A percentile compares a stretch with the other conserved stretches of the same genome.
These are phyloP conservation scores for Drosophila setosimentum DNA, from an alignment of 2,888 invertebrate genomes.

Conservation along the genomic window DNA sequence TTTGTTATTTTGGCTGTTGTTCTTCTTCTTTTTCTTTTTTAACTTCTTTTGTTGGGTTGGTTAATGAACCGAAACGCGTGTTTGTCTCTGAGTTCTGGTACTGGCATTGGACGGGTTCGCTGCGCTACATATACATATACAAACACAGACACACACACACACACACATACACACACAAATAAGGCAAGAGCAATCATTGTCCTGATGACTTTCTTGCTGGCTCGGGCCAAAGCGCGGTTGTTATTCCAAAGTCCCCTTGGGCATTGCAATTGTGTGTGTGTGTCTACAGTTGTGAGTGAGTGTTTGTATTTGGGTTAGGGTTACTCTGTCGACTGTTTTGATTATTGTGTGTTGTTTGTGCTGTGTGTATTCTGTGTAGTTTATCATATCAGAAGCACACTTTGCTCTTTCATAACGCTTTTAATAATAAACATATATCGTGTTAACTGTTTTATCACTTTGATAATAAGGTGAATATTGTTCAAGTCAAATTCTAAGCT, in stretches of 20 bases:
- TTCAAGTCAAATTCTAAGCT: background rate
- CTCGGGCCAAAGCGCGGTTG: constrained; percentile 58
- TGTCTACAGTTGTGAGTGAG: background rate
- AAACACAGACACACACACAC: background rate
- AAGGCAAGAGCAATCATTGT: constrained; percentile 70
- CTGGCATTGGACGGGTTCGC: constrained; percentile 55
- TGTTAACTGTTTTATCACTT: constrained; percentile 4
- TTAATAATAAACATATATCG: constrained; percentile 56
- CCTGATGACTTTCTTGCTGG: constrained; percentile 75
- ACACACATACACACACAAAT: constrained; percentile 4
- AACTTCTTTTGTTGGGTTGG: constrained; percentile 69
- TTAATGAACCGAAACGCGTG: constrained; percentile 79
- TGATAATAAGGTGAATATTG: background rate
- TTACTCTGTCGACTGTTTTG: constrained; percentile 49
- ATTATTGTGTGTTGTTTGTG: constrained; percentile 60
- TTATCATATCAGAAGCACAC: constrained; percentile 14
- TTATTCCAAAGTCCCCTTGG: constrained; percentile 50
- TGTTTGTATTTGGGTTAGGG: constrained; percentile 27
- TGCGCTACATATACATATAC: constrained; percentile 48
- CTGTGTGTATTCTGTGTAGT: constrained; percentile 16
- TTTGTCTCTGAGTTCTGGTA: constrained; percentile 61
- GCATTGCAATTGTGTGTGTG: constrained; percentile 14
- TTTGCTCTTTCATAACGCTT: constrained; percentile 47
- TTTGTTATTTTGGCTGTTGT: background rate
- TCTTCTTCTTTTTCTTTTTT: constrained; percentile 16